These are phyloP conservation scores for Lasioglossum figueresi DNA, from an alignment of 2,888 invertebrate genomes.

Conservation along the genomic window DNA sequence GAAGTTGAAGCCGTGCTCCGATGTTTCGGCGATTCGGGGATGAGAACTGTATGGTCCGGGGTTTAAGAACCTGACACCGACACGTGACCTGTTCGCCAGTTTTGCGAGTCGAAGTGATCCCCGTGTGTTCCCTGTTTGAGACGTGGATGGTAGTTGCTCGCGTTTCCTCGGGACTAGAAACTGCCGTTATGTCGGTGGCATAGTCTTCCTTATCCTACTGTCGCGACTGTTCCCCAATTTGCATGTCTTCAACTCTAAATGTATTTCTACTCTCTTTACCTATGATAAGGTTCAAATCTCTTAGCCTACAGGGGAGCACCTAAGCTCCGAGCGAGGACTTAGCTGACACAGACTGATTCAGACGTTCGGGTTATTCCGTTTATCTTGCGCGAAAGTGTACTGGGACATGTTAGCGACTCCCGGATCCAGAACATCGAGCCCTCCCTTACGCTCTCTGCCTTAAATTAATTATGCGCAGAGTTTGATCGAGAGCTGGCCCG, in stretches of 20 bases:
- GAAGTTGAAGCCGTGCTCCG: constrained; percentile 33
- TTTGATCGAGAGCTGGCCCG: not conserved
- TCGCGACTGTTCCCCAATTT: not conserved
- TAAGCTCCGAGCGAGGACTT: not conserved
- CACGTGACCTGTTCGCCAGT: constrained; percentile 27
- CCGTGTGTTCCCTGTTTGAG: not conserved
- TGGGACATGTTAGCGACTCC: not conserved
- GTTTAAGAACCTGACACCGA: constrained; percentile 44
- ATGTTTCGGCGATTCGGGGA: constrained; percentile 30
- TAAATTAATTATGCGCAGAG: not conserved
- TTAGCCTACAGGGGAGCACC: not conserved
- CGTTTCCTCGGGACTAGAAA: not conserved
- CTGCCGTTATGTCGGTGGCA: not conserved
- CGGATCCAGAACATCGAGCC: not conserved
- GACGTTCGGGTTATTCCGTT: not conserved
- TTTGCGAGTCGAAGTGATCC: constrained; percentile 8
- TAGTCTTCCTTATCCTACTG: not conserved
- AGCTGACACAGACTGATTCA: not conserved
- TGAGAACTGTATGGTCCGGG: constrained; percentile 3
- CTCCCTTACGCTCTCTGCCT: not conserved
- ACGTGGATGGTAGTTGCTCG: not conserved
- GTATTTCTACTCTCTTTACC: constrained; percentile 7
- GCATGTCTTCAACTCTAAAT: constrained; percentile 9
- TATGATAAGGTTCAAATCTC: constrained; percentile 10
- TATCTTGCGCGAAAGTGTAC: constrained; percentile 4